Base-by-base conservation (phyloP, 2,888 invertebrate genomes). In the Drosophila kanekoi region DNA sequence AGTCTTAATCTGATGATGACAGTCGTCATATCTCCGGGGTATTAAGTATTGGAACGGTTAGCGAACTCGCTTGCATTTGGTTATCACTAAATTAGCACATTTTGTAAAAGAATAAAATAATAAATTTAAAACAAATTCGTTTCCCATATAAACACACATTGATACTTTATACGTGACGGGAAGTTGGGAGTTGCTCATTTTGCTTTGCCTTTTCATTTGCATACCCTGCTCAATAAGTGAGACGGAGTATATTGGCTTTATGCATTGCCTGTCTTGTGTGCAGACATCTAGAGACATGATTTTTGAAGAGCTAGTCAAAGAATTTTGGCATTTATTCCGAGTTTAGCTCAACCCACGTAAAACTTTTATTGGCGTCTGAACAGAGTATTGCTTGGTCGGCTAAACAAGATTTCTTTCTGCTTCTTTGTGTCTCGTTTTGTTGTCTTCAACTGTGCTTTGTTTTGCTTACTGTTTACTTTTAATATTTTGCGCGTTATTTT, bases 401-500 rank as follows among this genome's bases (percentile, higher is more conserved):
- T 9, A 13, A 33, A 8, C 8, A 2, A 13, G 8, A 0, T 3
- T 18, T 4, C 2, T 23, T 47, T 11, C 5, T 40, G 32, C 35
- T n/a, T 13, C 4, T 3, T 35, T 13, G 3, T 23, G 2, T 14
- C 51, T 52, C n/a, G 33, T 47, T 14, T 41, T 56, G 52, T 48
- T 57, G 16, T 23, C 13, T 58, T 54, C 33, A 43, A 41, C 43
- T 51, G 10, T 41, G 73, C 54, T 73, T 79, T 81, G 58, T 57
- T 72, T 75, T 78, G 38, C 28, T 45, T 16, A 14, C 37, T 51
- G 40, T 47, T 67, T 23, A 41, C 40, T 41, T 70, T 71, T 57
- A 14, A 59, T 63, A 52, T 58, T 76, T 70, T 75, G 48, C 60
- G 73, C 63, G 44, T 68, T 68, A 68, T 64, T 72, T 75, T 56